A percentile compares a stretch with the other conserved stretches of the same genome.
Evolutionary conservation across 2,113 vertebrate genomes (phyloP).

Genomic region (Rafetus swinhoei): DNA sequence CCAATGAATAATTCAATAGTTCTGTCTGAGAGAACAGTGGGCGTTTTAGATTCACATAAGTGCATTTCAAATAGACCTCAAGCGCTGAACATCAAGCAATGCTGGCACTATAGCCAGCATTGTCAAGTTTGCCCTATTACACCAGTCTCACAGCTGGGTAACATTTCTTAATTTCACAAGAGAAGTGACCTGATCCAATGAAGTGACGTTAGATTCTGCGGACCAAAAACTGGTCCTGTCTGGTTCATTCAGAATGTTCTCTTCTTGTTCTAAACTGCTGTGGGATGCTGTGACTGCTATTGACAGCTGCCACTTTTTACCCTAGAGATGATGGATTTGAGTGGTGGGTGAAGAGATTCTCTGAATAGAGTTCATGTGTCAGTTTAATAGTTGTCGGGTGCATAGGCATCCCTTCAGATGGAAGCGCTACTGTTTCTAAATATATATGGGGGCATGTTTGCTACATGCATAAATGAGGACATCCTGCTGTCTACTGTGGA

Average conservation of each 20-base stretch:
- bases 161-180: background rate
- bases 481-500: background rate
- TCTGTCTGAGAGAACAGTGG: background rate
- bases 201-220: background rate
- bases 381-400: background rate
- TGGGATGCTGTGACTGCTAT: background rate
- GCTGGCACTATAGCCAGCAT: background rate
- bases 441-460: background rate
- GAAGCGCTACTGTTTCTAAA: background rate
- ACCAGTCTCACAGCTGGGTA: fast-evolving
- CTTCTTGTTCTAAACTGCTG: background rate
- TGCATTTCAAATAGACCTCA: background rate
- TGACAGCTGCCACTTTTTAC: background rate
- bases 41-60: background rate
- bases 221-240: fast-evolving
- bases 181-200: background rate
- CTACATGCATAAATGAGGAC: background rate
- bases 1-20: constrained; percentile 13
- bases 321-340: background rate
- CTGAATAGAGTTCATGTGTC: background rate
- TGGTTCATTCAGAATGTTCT: background rate
- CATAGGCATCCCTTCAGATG: background rate
- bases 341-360: background rate
- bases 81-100: background rate
- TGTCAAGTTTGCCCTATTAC: background rate